Percentiles rank a stretch among this genome's conserved stretches.
phyloP scores from a whole-genome alignment of 2,113 vertebrate species.

The Antigone vipio region DNA sequence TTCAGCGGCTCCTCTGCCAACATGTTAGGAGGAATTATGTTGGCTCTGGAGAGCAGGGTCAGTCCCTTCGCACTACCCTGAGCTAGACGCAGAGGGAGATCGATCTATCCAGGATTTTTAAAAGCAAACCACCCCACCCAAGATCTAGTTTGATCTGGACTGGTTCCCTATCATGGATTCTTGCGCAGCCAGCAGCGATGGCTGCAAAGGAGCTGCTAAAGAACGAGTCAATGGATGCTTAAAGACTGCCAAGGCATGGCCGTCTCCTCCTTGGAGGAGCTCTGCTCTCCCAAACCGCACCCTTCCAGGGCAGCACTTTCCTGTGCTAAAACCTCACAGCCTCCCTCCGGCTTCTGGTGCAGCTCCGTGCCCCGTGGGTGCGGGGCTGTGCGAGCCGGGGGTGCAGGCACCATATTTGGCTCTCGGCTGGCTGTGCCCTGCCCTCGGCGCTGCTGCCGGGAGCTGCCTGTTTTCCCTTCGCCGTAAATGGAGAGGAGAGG shows the following conservation, averaged over 20 bases:
- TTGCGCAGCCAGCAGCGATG: rapidly evolving
- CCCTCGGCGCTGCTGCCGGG: not conserved
- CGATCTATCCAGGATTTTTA: no score
- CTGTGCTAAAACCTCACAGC: rapidly evolving
- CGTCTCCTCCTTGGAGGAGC: rapidly evolving
- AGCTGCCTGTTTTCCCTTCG: not conserved
- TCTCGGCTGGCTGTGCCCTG: slow-evolving; percentile 3
- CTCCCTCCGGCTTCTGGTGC: not conserved
- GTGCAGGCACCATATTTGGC: slow-evolving; percentile 81
- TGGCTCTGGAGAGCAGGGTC: not conserved
- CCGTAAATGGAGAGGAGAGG: slow-evolving; percentile 70
- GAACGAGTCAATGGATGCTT: not conserved
- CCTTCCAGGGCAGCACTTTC: not conserved
- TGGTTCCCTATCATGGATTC: rapidly evolving
- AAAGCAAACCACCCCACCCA: not conserved
- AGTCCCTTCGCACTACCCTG: not conserved
- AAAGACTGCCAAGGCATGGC: not conserved
- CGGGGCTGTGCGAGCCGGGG: not conserved
- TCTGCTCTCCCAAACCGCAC: not conserved
- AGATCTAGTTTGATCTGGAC: not conserved
- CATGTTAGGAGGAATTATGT: no score
- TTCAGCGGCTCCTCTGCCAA: not conserved
- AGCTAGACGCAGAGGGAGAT: not conserved
- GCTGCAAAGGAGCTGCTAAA: not conserved
- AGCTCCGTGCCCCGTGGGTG: not conserved